phyloP scores from a whole-genome alignment of 2,113 vertebrate genomes.

The Petrocephalus microphthalmus region DNA sequence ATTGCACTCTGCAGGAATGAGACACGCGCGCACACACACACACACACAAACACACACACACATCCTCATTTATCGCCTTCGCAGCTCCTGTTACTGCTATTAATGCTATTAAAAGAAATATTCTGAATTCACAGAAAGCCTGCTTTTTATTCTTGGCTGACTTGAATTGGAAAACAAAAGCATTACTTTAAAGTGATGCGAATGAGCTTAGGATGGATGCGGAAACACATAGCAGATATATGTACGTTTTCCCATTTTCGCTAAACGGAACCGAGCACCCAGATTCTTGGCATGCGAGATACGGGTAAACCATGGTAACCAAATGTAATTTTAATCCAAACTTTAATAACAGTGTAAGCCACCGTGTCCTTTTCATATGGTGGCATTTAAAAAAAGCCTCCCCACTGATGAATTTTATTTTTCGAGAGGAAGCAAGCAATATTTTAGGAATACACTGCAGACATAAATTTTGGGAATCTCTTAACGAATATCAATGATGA shows the following conservation, averaged over 20 bases:
- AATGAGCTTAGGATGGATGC: not conserved
- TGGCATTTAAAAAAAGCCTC: not conserved
- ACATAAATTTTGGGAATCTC: not conserved
- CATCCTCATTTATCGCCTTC: conserved; percentile 33
- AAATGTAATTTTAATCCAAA: conserved; percentile 5
- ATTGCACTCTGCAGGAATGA: conserved; percentile 97
- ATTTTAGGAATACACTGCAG: not conserved
- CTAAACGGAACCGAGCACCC: not conserved
- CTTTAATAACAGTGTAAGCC: not conserved
- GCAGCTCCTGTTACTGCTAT: not conserved
- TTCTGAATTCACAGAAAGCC: not conserved
- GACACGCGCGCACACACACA: conserved; percentile 74
- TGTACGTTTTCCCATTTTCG: not conserved
- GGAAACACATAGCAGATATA: not conserved
- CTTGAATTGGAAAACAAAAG: not conserved
- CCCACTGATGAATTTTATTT: not conserved
- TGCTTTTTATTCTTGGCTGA: not conserved
- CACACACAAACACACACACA: not conserved
- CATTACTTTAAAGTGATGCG: not conserved
- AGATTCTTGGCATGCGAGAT: not conserved
- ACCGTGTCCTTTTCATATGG: not conserved
- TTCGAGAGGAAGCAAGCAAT: not conserved
- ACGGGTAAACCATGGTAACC: not conserved
- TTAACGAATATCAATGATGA: not conserved
- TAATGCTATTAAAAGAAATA: conserved; percentile 13